Evolutionary conservation across 2,113 vertebrate genomes (phyloP).

Genomic region (Chaetops frenatus): DNA sequence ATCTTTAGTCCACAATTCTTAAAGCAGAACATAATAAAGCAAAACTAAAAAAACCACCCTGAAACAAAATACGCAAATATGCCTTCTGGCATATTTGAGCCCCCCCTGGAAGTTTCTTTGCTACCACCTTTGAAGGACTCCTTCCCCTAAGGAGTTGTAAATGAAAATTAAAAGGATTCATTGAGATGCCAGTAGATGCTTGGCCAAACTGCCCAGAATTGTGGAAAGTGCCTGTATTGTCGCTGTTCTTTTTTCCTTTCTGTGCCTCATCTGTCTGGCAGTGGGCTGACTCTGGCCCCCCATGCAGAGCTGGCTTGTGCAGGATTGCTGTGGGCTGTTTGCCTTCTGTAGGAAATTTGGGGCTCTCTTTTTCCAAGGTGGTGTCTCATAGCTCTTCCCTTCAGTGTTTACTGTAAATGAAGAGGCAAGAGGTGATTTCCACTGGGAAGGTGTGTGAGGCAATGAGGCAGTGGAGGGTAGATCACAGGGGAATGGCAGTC

Average conservation of each 20-base stretch:
- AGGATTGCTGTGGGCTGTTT: fast-evolving
- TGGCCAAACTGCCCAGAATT: not conserved
- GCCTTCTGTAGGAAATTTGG: not conserved
- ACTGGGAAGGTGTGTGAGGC: not conserved
- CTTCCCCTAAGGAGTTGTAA: not conserved
- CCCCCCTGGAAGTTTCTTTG: not conserved
- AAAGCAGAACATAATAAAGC: not conserved
- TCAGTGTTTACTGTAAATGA: not conserved
- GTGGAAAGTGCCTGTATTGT: not conserved
- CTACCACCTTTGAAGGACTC: not conserved
- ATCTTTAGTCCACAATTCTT: not conserved
- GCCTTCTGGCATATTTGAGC: not conserved
- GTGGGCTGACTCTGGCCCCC: not conserved
- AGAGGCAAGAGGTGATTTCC: not conserved
- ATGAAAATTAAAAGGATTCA: not conserved
- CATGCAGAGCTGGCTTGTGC: fast-evolving
- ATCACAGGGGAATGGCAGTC: not conserved
- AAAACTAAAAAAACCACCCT: not conserved
- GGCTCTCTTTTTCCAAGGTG: not conserved
- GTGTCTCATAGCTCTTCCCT: not conserved
- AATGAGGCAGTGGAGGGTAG: not conserved
- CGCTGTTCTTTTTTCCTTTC: not conserved
- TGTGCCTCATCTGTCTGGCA: not conserved
- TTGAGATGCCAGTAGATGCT: not conserved
- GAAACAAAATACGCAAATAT: not conserved